Conservation (phyloP, 1,140 invertebrate species). For the Agrypnia vestita region DNA sequence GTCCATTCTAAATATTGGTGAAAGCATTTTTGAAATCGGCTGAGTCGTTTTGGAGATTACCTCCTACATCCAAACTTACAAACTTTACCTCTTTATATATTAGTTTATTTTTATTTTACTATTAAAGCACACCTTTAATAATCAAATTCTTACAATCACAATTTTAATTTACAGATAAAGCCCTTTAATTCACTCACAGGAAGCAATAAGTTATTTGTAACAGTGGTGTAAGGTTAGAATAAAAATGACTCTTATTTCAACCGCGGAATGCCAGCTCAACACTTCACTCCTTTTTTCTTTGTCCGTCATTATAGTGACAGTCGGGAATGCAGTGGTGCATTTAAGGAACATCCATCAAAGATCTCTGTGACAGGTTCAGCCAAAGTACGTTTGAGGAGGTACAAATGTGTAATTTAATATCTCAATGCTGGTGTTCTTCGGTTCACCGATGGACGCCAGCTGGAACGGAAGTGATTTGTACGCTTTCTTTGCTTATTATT, state of each 20-base stretch:
- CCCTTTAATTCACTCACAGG: too few relatives aligned
- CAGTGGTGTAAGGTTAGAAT: too few relatives aligned
- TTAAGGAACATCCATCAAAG: not conserved
- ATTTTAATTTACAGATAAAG: too few relatives aligned
- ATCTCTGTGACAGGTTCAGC: not conserved
- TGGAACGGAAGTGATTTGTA: conserved; percentile 9
- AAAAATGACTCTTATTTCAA: not conserved
- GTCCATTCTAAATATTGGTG: too few relatives aligned
- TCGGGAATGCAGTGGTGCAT: not conserved
- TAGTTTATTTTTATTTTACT: too few relatives aligned
- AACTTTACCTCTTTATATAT: too few relatives aligned
- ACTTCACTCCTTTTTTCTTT: not conserved
- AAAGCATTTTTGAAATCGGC: too few relatives aligned
- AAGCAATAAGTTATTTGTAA: too few relatives aligned
- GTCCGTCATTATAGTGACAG: conserved; percentile 1
- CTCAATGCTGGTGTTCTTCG: not conserved
- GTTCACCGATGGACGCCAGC: not conserved
- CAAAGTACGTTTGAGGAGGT: not conserved
- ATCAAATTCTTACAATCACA: too few relatives aligned
- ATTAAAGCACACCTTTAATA: too few relatives aligned
- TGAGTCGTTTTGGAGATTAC: too few relatives aligned
- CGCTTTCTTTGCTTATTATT: conserved; percentile 10
- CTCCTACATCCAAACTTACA: too few relatives aligned
- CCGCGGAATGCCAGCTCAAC: not conserved
- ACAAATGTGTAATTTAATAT: conserved; percentile 22